These are phyloP conservation scores for Brachionus plicatilis DNA, from an alignment of 1,140 invertebrate genomes.

Conservation along the genomic window DNA sequence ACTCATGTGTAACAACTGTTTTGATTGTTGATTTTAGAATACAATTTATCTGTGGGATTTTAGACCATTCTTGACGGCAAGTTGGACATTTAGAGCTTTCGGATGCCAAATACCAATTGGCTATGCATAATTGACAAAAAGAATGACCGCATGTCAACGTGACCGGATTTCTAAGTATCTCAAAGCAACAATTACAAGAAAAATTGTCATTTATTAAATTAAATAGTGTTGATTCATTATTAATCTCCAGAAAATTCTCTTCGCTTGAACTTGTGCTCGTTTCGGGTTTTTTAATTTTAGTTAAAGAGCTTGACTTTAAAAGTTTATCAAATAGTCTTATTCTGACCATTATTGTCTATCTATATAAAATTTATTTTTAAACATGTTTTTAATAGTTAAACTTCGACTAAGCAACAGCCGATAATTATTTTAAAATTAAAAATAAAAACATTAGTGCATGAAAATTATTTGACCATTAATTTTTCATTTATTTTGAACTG, in stretches of 20 bases:
- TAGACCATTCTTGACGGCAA: slow-evolving; percentile 6
- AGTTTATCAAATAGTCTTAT: not conserved
- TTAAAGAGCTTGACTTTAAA: not conserved
- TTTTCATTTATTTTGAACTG: not conserved
- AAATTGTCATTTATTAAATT: slow-evolving; percentile 4
- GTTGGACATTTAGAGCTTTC: slow-evolving; percentile 4
- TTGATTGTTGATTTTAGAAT: not conserved
- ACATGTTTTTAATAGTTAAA: not conserved
- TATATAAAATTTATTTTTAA: not conserved
- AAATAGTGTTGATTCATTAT: not conserved
- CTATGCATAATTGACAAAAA: slow-evolving; percentile 34
- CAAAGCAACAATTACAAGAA: slow-evolving; percentile 20
- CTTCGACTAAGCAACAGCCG: not conserved
- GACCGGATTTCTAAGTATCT: not conserved
- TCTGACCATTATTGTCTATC: not conserved
- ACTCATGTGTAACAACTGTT: not conserved
- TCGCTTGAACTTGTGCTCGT: not conserved
- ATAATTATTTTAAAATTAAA: not conserved
- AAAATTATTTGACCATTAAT: not conserved
- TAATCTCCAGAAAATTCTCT: not conserved
- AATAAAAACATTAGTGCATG: not conserved
- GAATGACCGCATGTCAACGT: slow-evolving; percentile 25
- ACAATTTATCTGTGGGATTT: not conserved
- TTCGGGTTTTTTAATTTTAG: not conserved
- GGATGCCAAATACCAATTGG: not conserved